Evolutionary conservation across 53 echinoderm and acorn worm species (phyloP), one percentile per base, ranked within the genome.

Genomic region (Holothuria scabra): DNA sequence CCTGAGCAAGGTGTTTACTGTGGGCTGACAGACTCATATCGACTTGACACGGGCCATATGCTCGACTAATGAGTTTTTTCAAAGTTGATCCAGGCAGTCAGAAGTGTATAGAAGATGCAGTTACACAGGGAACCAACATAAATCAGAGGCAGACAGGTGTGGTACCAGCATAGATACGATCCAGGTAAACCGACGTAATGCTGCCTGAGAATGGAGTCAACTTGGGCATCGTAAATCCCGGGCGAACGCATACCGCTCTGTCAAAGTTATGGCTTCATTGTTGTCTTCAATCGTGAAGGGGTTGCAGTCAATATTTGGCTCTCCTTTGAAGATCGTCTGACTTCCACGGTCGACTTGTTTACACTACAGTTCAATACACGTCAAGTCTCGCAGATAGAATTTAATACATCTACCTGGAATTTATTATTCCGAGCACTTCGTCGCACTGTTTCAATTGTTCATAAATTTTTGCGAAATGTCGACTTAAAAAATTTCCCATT

Each of bases 21-120:
- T 78, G 52, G 52, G 30, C 78, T 78, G 78, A 78, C 78, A 78
- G 58, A 56, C 57, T 56, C 56, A 52, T 78, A 78, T 78, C 78
- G 52, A 78, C 56, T 78, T 78, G 78, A 78, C 78, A 78, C 58
- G 78, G 78, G 78, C 78, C 78, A 78, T 58, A 78, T 78, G 78
- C 58, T 58, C 78, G 55, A 78, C 78, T 78, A 78, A 78, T 78
- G 78, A 78, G 78, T 44, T 71, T 71, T 71, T 34, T 71, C 71
- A 46, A 25, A 44, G 48, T 48, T 71, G 71, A 71, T 41, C 33
- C 67, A 34, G 67, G 67, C 67, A 67, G 37, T 67, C 33, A 21
- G 20, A 74, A 74, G 5, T 46, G 74, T 41, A 41, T 8, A 44
- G 74, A 7, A 7, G 46, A 74, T 37, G 74, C 74, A 13, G 19